Evolutionary conservation across 1,140 invertebrate genomes (phyloP), one percentile per base, ranked within the genome.

Genomic region (Andrena cerasifolii): DNA sequence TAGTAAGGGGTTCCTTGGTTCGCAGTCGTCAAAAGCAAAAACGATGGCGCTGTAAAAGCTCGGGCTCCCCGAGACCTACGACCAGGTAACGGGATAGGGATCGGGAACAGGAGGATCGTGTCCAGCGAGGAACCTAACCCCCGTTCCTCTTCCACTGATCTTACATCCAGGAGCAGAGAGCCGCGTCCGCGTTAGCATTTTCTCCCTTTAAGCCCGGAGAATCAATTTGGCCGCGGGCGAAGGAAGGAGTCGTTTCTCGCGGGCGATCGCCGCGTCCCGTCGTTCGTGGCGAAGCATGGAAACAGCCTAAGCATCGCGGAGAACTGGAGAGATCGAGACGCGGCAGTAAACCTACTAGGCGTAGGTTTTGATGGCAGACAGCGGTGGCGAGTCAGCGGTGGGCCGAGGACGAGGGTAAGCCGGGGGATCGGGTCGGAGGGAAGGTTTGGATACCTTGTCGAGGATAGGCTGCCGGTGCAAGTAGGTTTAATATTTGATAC

Each of bases 401-500:
- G 58, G 54, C 56, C 59, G 76, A 67, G 71, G 66, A 70, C 61
- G 68, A 73, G 76, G 76, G 75, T 77, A 26, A 24, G 67, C 31
- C 58, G 66, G 79, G 63, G 75, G 61, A 65, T 45, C 73, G 54
- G 76, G 70, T 63, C 53, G 51, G 82, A 78, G 77, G 65, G 87
- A 86, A 83, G 82, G 84, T 84, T 83, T 82, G 80, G 86, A 85
- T 80, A 82, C 63, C 81, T 86, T 85, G 86, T 83, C 81, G 83
- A 83, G 86, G 87, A 84, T 87, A 83, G 80, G 86, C 85, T 76
- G 83, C 80, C 82, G 88, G 87, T 92, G 90, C 90, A 92, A 92
- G 91, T 90, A 90, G 84, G 85, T 91, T 92, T 92, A 92, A 92
- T 92, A 92, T 92, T 92, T 92, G 89, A 93, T 93, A 91, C 80